Conservation (phyloP, 2,113 vertebrate genomes). For the Engystomops pustulosus region DNA sequence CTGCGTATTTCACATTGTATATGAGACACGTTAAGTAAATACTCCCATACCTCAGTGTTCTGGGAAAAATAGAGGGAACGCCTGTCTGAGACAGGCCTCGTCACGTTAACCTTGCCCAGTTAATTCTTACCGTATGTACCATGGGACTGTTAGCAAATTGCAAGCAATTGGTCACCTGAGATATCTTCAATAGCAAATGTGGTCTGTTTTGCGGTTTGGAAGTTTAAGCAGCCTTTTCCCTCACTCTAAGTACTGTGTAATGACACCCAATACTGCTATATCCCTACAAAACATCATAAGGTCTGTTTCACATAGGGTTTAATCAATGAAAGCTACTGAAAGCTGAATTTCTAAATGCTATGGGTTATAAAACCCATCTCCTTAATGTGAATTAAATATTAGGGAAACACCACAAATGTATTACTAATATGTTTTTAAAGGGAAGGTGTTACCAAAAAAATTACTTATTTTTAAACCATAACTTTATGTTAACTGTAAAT, state of each 20-base stretch:
- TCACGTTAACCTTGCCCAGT: constrained; percentile 52
- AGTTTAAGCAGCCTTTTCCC: constrained; percentile 27
- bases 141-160: constrained; percentile 44
- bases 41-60: constrained; percentile 51
- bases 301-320: constrained; percentile 20
- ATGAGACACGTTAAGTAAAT: constrained; percentile 52
- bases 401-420: no score
- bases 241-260: constrained; percentile 23
- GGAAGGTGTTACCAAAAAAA: no score
- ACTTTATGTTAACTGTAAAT: no score
- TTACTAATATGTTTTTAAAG: no score
- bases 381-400: no score
- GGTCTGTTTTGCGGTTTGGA: constrained; percentile 40
- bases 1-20: constrained; percentile 37
- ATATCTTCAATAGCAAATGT: constrained; percentile 46
- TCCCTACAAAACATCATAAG: neutral
- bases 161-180: constrained; percentile 53
- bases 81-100: constrained; percentile 51
- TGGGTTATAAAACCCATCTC: no score
- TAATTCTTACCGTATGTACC: constrained; percentile 49
- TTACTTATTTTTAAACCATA: no score
- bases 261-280: neutral
- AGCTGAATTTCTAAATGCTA: no score
- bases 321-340: neutral
- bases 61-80: constrained; percentile 52